Evolutionary conservation across 1,140 invertebrate species (phyloP), one percentile per base, ranked within the genome.

Genomic region (Drosophila nigromelanica): DNA sequence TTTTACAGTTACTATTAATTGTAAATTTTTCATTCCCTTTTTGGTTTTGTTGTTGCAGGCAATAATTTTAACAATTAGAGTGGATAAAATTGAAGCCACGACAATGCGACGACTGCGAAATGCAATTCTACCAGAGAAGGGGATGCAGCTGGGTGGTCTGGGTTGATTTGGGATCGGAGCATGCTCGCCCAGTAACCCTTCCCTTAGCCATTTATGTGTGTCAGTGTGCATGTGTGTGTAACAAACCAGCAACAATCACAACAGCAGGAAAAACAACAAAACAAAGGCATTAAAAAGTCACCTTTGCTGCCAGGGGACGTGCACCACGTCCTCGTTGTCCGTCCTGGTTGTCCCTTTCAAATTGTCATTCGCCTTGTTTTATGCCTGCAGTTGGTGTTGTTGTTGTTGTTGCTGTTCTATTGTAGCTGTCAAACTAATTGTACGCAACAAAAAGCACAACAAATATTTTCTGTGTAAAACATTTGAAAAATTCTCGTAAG

Each of bases 251-350:
- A 81, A 72, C 80, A 83, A 86, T 85, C 80, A 85, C 76, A 85
- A 85, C 80, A 82, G 55, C 68, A 76, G 59, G 62, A 58, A 15
- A 33, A 52, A 39, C 39, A 62, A 42, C 43, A 69, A 70, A 86
- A 86, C 74, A 80, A 80, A 83, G 70, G 76, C 67, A 89, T 81
- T 89, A 83, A 89, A 78, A 89, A 89, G 85, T 89, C 83, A 89
- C 83, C 83, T 89, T 89, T 89, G 52, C 73, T 63, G 73, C 50
- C 56, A 55, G 51, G 73, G 69, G 78, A 78, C 75, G 30, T 62
- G 54, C 51, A n/a, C 15, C 50, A 45, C 52, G 51, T 59, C 40
- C 45, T 42, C 33, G 37, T 59, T 43, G 56, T 42, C 39, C 48
- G n/a, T 27, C 33, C 69, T 27, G 52, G 42, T 66, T 82, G 81